Evolutionary conservation across 2,113 vertebrate species (phyloP), one percentile per base, ranked within the genome.

Genomic region (Eretmochelys imbricata): DNA sequence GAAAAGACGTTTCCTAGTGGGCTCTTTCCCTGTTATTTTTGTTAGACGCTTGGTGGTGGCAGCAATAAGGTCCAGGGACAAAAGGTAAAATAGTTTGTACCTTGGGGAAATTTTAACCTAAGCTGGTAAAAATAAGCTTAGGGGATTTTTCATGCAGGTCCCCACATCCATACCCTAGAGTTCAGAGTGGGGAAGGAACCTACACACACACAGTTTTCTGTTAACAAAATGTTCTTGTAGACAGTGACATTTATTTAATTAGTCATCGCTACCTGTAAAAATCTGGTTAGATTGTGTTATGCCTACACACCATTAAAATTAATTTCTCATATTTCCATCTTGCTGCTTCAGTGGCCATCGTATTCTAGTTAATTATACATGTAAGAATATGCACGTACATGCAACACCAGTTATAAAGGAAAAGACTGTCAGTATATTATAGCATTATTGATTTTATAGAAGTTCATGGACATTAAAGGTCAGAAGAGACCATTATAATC

Each of bases 171-270:
- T 42, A 42, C 42, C 42, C 42, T 42, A 42, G 42, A 42, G 42
- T 42, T 42, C 42, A 42, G 42, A 42, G 42, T 42, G 42, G 42
- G 42, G 42, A 42, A 42, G 42, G 42, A 42, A 42, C 4, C 42
- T 31, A 76, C 49, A 84, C 42, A 93, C 25, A 57, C 55, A 59
- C 9, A 69, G 54, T 25, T 82, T 89, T 88, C 55, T 89, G 17
- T 82, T 92, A 89, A 76, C 72, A 5, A 59, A 88, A 27, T 82
- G 38, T 89, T 95, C 55, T 59, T 89, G 9, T 72, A 86, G 83
- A 89, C 10, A 69, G 19, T 91, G 84, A 82, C 22, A 54, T 27
- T 86, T 94, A 87, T 49, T 87, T 84, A 90, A 90, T 83, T 89
- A 90, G 85, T 84, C 72, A 93, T 78, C 35, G 19, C 17, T 91